These are phyloP conservation scores for Tragelaphus strepsiceros DNA, from an alignment of 2,113 vertebrate species.

Conservation along the genomic window DNA sequence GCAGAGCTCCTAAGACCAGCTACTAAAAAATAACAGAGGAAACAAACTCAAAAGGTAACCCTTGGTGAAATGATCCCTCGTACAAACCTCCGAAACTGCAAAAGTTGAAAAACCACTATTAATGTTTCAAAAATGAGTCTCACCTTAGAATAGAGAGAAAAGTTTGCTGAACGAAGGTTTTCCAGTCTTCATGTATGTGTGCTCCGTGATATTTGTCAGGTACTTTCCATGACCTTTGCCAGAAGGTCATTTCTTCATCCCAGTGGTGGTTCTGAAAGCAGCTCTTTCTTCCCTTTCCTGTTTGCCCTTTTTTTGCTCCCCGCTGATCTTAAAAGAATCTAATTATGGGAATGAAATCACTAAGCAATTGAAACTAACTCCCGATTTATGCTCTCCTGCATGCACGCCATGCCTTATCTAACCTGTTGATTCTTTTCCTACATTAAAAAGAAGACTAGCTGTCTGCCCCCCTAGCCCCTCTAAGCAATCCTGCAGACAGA, in stretches of 20 bases:
- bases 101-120: not conserved
- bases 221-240: not conserved
- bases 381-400: not conserved
- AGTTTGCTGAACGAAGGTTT: not conserved
- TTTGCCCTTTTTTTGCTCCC: not conserved
- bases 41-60: not conserved
- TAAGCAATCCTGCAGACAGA: not conserved
- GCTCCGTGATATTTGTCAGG: not conserved
- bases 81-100: no score
- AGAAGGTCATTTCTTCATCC: accelerated
- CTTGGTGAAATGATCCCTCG: not conserved
- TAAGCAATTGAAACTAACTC: not conserved
- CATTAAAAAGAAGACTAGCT: not conserved
- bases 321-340: not conserved
- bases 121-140: not conserved
- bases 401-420: not conserved
- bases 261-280: not conserved
- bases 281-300: not conserved
- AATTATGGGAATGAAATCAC: not conserved
- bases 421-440: not conserved
- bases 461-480: not conserved
- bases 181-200: not conserved
- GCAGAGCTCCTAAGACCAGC: not conserved
- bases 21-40: not conserved
- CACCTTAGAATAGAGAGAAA: not conserved